Conservation (phyloP, 2,888 invertebrate species). For the Ormyrus pomaceus region DNA sequence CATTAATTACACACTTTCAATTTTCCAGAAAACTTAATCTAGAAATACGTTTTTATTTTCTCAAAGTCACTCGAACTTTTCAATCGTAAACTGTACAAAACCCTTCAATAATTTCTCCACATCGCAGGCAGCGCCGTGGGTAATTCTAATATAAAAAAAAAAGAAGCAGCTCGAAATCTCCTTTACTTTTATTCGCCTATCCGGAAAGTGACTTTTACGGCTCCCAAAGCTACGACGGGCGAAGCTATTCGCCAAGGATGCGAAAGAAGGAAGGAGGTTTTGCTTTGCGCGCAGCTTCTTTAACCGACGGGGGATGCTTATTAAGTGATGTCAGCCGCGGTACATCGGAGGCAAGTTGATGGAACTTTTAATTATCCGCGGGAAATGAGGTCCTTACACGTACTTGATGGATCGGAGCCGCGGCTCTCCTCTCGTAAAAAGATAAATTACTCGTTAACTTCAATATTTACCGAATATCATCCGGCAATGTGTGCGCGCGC, state of each 20-base stretch:
- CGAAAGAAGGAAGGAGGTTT: not conserved
- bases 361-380: slow-evolving; percentile 53
- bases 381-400: slow-evolving; percentile 31
- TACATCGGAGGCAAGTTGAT: slow-evolving; percentile 42
- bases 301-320: slow-evolving; percentile 41
- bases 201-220: slow-evolving; percentile 27
- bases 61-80: too few species aligned
- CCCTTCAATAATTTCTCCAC: too few species aligned
- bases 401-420: slow-evolving; percentile 34
- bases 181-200: slow-evolving; percentile 19
- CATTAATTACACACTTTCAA: not conserved
- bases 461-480: slow-evolving; percentile 43
- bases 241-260: slow-evolving; percentile 15
- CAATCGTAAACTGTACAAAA: too few species aligned
- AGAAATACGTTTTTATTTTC: too few species aligned
- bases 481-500: not conserved
- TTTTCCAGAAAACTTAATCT: too few species aligned
- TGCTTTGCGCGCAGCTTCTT: not conserved
- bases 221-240: slow-evolving; percentile 12
- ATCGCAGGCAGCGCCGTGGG: not conserved
- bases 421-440: slow-evolving; percentile 21
- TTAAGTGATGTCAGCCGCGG: slow-evolving; percentile 49
- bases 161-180: not conserved
- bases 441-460: slow-evolving; percentile 48
- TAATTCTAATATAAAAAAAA: slow-evolving; percentile 26